Base-by-base conservation (phyloP, 2,888 invertebrate species). In the Lasiommata megera region DNA sequence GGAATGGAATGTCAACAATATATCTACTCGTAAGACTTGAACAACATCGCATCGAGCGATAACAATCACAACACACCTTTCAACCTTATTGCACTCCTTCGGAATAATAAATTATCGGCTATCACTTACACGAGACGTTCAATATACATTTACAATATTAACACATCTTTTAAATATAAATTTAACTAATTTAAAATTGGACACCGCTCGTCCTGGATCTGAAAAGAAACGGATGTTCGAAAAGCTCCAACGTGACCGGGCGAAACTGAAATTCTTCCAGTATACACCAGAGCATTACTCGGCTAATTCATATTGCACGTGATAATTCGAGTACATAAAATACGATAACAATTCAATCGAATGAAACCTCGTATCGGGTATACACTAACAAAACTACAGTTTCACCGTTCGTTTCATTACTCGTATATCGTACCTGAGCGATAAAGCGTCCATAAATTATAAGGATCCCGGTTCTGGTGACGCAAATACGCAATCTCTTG, bases 51-150 rank as follows among this genome's bases (percentile, higher is more conserved):
- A n/a, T n/a, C 64, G 64, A 43, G 81, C 81, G 74, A 81, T 85
- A 88, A 87, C 88, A 82, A 88, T 87, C 87, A 88, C 88, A 88
- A 88, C 88, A 80, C 82, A 80, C 82, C 84, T 82, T 82, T 82
- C 89, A 84, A 81, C 82, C 87, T 84, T 89, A 89, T 90, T 90
- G 89, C 90, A 89, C 89, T 84, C 89, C 87, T 82, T 87, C 84
- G 75, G 81, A 85, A 84, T 84, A 70, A 72, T 73, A 84, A 86
- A 83, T 83, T 84, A 86, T 82, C 85, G 80, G 80, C 80, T 83
- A 85, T 82, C 76, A 82, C 79, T 79, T 83, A 81, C 70, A 78
- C 74, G 81, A 82, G 85, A 83, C 80, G 76, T 74, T 67, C 63
- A 82, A 84, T 85, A 87, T 85, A 88, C 85, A 88, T 89, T 87